These are phyloP conservation scores for Psittacula echo DNA, from an alignment of 2,797 vertebrate species.

Conservation along the genomic window DNA sequence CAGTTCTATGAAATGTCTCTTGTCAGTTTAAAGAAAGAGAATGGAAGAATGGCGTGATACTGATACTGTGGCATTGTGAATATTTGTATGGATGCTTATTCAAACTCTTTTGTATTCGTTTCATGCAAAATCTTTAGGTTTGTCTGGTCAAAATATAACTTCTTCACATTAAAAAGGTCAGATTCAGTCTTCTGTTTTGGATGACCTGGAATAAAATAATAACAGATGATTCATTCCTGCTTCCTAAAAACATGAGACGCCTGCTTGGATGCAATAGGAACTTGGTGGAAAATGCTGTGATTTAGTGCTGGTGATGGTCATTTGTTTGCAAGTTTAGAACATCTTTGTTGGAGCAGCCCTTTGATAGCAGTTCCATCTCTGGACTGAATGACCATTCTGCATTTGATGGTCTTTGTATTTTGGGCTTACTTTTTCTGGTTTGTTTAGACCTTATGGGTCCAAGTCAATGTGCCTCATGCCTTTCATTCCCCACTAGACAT, in stretches of 20 bases:
- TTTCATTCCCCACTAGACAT: not conserved
- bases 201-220: not conserved
- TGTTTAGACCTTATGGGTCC: not conserved
- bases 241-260: not conserved
- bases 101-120: not conserved
- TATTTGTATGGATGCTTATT: not conserved
- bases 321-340: not conserved
- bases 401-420: not conserved
- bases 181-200: not conserved
- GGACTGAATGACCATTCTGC: not conserved
- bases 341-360: not conserved
- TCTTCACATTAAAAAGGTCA: not conserved
- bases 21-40: not conserved
- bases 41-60: not conserved
- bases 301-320: not conserved
- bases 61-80: not conserved
- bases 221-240: not conserved
- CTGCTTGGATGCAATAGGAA: not conserved
- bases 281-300: not conserved
- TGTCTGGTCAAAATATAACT: not conserved
- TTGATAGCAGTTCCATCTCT: not conserved
- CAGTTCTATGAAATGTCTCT: not conserved
- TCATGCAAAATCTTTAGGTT: not conserved
- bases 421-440: not conserved
- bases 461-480: not conserved